Evolutionary conservation across 2,888 invertebrate genomes (phyloP).

Genomic region (Mallateleia sp.): DNA sequence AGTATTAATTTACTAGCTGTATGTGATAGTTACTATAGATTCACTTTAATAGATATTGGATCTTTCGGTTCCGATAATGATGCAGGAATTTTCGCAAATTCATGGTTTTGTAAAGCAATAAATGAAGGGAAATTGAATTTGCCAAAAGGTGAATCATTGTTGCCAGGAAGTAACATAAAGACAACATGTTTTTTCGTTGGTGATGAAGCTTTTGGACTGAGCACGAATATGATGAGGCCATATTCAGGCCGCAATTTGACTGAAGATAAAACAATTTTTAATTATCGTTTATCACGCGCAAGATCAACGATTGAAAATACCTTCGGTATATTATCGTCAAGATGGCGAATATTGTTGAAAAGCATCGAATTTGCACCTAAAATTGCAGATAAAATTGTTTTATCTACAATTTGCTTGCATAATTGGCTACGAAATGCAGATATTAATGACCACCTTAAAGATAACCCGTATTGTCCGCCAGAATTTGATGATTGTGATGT

Average conservation of each 20-base stretch:
- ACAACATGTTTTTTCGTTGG: constrained; percentile 67
- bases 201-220: constrained; percentile 76
- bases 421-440: constrained; percentile 47
- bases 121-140: constrained; percentile 45
- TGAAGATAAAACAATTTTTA: constrained; percentile 69
- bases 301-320: constrained; percentile 73
- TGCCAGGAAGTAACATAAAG: constrained; percentile 51
- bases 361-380: constrained; percentile 53
- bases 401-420: constrained; percentile 51
- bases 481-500: constrained; percentile 29
- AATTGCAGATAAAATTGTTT: constrained; percentile 41
- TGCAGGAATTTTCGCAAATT: constrained; percentile 33
- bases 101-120: constrained; percentile 57
- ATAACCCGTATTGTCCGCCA: constrained; percentile 37
- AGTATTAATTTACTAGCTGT: constrained; percentile 68
- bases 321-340: constrained; percentile 76
- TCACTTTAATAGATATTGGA: constrained; percentile 67
- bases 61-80: constrained; percentile 66
- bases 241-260: constrained; percentile 69
- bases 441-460: neutral
- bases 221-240: constrained; percentile 70
- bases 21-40: constrained; percentile 71
- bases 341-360: constrained; percentile 70
- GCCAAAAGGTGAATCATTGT: constrained; percentile 30
- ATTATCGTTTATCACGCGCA: constrained; percentile 76